Base-by-base conservation (phyloP, 2,888 invertebrate species). In the Leistus spinibarbis region DNA sequence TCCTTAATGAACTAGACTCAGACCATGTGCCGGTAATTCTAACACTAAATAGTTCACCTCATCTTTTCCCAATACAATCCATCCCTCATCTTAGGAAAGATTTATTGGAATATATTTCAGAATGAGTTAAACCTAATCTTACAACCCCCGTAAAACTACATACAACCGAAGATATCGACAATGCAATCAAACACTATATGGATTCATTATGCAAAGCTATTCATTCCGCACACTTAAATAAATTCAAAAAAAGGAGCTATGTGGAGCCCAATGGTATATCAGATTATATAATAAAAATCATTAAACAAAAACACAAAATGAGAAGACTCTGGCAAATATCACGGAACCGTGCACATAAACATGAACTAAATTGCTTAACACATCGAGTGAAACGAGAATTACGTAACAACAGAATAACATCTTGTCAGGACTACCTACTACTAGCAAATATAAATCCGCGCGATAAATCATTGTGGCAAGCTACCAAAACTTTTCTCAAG, bases 1-100 rank as follows among this genome's bases (percentile, higher is more conserved):
- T 76, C 20, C 19, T 77, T 17, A 9, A 63, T 27, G 73, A 77
- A 69, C 60, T 77, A 40, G 64, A 76, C 56, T 77, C 76, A 10
- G 75, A 76, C 54, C 69, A 74, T 57, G 56, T 65, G 19, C 57
- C 76, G 17, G 63, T n/a, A n/a, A n/a, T n/a, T n/a, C n/a, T n/a
- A n/a, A n/a, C n/a, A n/a, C n/a, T n/a, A n/a, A n/a, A n/a, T 68
- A 56, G n/a, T 54, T 5, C 20, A 23, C 20, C 54, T n/a, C 22
- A 69, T 27, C 16, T 17, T 4, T 24, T 24, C 13, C 20, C 22
- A 17, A 54, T 3, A n/a, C 20, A 69, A 20, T 13, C 22, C 17
- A 7, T 16, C 7, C 5, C 27, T 19, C 24, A 65, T 16, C n/a
- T 19, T 4, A 23, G 20, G 54, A 1, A 72, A 65, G 16, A 40